Conservation (phyloP, 2,797 vertebrate genomes). For the Tympanoctomys barrerae region DNA sequence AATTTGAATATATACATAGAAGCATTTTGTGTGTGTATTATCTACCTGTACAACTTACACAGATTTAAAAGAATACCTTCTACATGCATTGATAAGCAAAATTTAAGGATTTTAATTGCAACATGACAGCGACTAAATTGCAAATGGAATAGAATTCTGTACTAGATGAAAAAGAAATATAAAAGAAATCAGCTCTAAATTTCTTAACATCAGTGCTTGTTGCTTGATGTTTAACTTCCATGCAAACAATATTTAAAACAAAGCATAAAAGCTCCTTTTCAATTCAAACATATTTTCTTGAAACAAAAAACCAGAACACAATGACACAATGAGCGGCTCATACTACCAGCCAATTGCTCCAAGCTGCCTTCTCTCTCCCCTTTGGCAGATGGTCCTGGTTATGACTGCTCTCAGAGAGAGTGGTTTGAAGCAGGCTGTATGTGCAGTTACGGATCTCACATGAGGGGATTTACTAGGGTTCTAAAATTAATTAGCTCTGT, state of each 20-base stretch:
- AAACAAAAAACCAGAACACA: constrained; percentile 64
- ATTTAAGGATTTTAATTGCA: constrained; percentile 75
- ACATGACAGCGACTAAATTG: constrained; percentile 63
- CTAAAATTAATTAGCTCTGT: constrained; percentile 80
- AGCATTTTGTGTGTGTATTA: background rate
- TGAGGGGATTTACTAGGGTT: constrained; percentile 71
- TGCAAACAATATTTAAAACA: constrained; percentile 82
- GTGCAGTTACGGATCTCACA: constrained; percentile 77
- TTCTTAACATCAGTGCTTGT: constrained; percentile 68
- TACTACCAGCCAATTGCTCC: constrained; percentile 67
- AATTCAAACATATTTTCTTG: constrained; percentile 70
- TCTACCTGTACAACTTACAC: constrained; percentile 30
- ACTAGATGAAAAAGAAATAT: constrained; percentile 67
- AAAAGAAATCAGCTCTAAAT: constrained; percentile 59
- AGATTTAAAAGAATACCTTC: constrained; percentile 61
- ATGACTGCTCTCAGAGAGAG: constrained; percentile 73
- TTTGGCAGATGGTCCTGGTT: constrained; percentile 77
- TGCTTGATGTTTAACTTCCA: constrained; percentile 79
- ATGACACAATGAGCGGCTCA: constrained; percentile 29
- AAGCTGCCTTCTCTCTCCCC: constrained; percentile 54
- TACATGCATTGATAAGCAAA: constrained; percentile 60
- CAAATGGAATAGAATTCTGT: constrained; percentile 65
- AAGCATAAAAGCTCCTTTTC: constrained; percentile 73
- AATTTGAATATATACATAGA: background rate
- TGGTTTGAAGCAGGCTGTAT: constrained; percentile 77